Evolutionary conservation across 2,797 vertebrate genomes (phyloP).

Genomic region (Sebastes baramenuke): DNA sequence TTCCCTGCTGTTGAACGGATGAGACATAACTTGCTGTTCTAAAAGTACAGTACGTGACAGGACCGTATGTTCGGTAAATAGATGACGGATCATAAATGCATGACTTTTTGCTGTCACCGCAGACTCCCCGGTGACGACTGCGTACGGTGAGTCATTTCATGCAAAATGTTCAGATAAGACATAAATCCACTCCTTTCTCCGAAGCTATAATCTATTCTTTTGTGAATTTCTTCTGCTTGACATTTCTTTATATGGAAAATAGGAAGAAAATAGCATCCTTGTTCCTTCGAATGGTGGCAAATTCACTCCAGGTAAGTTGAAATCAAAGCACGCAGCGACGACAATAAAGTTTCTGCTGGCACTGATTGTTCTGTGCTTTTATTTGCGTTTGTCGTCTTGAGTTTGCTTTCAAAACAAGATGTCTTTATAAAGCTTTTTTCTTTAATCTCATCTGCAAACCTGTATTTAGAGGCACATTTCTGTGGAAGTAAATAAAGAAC

Average conservation of each 20-base stretch:
- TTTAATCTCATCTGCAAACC: background rate
- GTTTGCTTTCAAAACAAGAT: conserved; percentile 3
- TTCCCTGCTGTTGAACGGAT: conserved; percentile 22
- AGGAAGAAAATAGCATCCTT: background rate
- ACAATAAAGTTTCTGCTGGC: background rate
- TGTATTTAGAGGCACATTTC: conserved; percentile 17
- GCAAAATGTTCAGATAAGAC: conserved; percentile 1
- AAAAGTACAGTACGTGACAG: conserved; percentile 10
- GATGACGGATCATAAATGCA: conserved; percentile 26
- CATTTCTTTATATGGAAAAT: background rate
- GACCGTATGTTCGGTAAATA: conserved; percentile 1
- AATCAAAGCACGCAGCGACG: background rate
- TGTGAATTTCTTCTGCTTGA: background rate
- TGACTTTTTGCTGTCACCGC: conserved; percentile 10
- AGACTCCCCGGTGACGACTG: conserved; percentile 16
- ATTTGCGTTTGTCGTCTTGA: background rate
- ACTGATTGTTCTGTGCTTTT: conserved; percentile 1
- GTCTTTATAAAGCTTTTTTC: background rate
- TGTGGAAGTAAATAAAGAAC: background rate
- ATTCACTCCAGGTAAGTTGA: background rate
- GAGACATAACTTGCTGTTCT: conserved; percentile 11
- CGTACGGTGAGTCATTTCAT: conserved; percentile 8
- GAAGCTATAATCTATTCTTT: background rate
- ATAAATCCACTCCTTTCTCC: background rate
- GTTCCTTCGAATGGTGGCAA: background rate